Evolutionary conservation across 2,797 vertebrate species (phyloP).

Genomic region (Holocentrus rufus): DNA sequence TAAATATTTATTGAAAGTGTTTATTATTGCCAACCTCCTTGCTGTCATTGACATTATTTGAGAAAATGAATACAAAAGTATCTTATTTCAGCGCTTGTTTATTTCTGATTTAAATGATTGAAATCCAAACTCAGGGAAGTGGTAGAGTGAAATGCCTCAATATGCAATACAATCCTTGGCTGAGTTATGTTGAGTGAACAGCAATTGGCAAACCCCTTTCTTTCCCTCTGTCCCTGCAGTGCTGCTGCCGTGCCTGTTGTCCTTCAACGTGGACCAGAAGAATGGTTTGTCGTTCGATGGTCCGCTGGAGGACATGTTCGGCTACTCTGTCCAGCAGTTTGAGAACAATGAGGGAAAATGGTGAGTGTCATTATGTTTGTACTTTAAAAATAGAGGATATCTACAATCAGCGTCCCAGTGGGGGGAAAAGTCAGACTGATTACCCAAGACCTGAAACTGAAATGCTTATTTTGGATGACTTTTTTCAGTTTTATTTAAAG

Average conservation of each 20-base stretch:
- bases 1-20: slow-evolving; percentile 44
- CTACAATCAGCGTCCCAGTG: no score
- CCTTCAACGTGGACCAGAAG: slow-evolving; percentile 96
- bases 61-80: background rate
- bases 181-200: slow-evolving; percentile 7
- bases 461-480: no score
- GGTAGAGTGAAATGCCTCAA: background rate
- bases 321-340: slow-evolving; percentile 97
- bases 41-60: background rate
- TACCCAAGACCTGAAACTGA: no score
- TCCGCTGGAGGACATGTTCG: slow-evolving; percentile 94
- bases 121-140: background rate
- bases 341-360: slow-evolving; percentile 98
- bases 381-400: background rate
- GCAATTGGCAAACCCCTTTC: background rate
- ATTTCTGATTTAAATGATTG: slow-evolving; percentile 26
- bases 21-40: slow-evolving; percentile 8
- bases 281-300: slow-evolving; percentile 91
- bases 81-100: slow-evolving; percentile 43
- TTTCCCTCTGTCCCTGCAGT: slow-evolving; percentile 56
- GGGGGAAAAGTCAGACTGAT: no score
- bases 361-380: slow-evolving; percentile 77
- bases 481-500: no score
- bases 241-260: slow-evolving; percentile 76
- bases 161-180: background rate